phyloP scores from a whole-genome alignment of 2,888 invertebrate species.

The Prenolepis imparis region DNA sequence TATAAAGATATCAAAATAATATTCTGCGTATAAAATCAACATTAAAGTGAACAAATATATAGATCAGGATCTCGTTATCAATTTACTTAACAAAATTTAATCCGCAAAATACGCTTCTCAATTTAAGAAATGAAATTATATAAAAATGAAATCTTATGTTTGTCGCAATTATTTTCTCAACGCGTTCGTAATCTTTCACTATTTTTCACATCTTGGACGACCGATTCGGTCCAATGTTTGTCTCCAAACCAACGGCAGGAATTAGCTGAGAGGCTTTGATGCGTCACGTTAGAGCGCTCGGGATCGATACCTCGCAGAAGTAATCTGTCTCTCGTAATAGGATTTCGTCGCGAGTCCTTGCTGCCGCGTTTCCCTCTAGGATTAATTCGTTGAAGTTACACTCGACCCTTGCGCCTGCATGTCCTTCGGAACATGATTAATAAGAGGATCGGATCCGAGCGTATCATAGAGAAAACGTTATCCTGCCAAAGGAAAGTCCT shows the following conservation, averaged over 20 bases:
- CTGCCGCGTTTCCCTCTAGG: constrained; percentile 54
- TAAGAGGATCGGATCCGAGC: constrained; percentile 46
- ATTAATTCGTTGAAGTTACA: constrained; percentile 65
- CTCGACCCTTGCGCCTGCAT: constrained; percentile 2
- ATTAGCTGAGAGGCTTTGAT: constrained; percentile 44
- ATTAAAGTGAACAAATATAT: background rate
- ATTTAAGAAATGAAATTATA: background rate
- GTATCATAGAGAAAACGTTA: background rate
- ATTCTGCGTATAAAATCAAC: background rate
- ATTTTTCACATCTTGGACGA: background rate
- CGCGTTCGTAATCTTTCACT: background rate
- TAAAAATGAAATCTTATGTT: background rate
- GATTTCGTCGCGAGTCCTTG: constrained; percentile 74
- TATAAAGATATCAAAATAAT: background rate
- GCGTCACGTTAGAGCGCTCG: constrained; percentile 27
- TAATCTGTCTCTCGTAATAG: constrained; percentile 78
- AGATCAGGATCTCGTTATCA: background rate
- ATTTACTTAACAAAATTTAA: background rate
- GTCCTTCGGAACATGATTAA: constrained; percentile 58
- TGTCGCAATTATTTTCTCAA: background rate
- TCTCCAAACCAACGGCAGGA: constrained; percentile 21
- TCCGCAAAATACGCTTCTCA: background rate
- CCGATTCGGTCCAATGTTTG: constrained; percentile 26
- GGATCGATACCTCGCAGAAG: constrained; percentile 56
- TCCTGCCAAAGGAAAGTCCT: constrained; percentile 7